Evolutionary conservation across 2,113 vertebrate species (phyloP).

Genomic region (Aix galericulata): DNA sequence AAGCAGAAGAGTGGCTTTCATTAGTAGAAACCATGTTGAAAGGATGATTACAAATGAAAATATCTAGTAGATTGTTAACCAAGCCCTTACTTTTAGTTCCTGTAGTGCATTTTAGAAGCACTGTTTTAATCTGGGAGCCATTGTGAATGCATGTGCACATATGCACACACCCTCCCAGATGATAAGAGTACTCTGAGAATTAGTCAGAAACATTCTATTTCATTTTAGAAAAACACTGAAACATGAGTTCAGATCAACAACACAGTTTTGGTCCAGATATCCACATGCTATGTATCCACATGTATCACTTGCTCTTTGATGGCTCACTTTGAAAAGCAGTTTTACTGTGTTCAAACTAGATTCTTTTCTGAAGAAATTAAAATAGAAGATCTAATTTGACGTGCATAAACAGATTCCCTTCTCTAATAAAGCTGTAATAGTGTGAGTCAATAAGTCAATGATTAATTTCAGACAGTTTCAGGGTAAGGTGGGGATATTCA

Average conservation of each 20-base stretch:
- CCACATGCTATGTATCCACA: background rate
- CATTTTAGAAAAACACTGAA: background rate
- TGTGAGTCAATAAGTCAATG: rapidly evolving
- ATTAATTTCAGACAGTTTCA: background rate
- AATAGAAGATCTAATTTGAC: background rate
- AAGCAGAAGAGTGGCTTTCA: background rate
- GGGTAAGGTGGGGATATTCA: background rate
- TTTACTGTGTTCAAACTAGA: background rate
- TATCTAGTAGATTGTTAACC: background rate
- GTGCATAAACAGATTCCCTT: background rate
- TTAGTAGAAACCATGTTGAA: background rate
- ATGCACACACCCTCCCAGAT: background rate
- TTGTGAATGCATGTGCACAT: background rate
- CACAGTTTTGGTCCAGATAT: background rate
- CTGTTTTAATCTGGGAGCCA: background rate
- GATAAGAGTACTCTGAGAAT: background rate
- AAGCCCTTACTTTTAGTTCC: background rate
- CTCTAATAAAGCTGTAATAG: background rate
- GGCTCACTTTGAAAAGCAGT: background rate
- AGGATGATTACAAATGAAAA: background rate
- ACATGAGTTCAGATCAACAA: background rate
- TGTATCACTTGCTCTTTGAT: background rate
- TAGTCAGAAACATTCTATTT: background rate
- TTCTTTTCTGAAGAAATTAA: background rate
- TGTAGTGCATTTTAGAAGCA: background rate